A percentile compares a stretch with the other conserved stretches of the same genome.
These are phyloP conservation scores for Strigamia transsilvanica DNA, from an alignment of 2,888 invertebrate species.

Conservation along the genomic window DNA sequence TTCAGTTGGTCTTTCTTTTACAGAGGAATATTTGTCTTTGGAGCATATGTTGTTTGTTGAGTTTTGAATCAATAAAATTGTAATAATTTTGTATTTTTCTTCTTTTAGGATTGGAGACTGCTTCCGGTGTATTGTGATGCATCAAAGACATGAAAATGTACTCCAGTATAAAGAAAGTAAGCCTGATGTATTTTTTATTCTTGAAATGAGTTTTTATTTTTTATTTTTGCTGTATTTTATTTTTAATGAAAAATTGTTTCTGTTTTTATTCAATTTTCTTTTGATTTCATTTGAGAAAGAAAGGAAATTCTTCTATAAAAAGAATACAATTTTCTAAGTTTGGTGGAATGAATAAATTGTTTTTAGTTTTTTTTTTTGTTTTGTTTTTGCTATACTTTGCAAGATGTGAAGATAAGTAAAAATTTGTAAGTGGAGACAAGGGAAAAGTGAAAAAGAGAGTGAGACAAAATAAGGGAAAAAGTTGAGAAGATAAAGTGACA, in stretches of 20 bases:
- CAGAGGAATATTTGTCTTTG: too few relatives aligned
- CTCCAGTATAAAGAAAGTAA: constrained; percentile 98
- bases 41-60: too few relatives aligned
- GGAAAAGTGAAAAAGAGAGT: not conserved
- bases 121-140: constrained; percentile 93
- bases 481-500: constrained; percentile 30
- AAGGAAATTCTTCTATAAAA: not conserved
- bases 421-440: constrained; percentile 4
- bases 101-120: constrained; percentile 81
- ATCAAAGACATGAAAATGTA: constrained; percentile 92
- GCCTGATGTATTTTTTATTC: constrained; percentile 62
- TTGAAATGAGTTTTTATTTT: not conserved
- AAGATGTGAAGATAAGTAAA: constrained; percentile 19
- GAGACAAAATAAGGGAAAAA: not conserved
- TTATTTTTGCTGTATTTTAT: not conserved
- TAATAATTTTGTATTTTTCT: constrained; percentile 53
- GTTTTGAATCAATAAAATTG: too few relatives aligned
- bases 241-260: not conserved
- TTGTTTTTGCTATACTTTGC: not conserved
- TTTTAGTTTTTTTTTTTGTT: not conserved
- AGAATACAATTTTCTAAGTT: constrained; percentile 6
- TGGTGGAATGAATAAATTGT: not conserved
- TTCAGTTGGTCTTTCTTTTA: too few relatives aligned
- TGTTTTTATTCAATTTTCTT: not conserved
- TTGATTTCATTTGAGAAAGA: not conserved